Conservation (phyloP, 2,113 vertebrate genomes). For the Alces alces region DNA sequence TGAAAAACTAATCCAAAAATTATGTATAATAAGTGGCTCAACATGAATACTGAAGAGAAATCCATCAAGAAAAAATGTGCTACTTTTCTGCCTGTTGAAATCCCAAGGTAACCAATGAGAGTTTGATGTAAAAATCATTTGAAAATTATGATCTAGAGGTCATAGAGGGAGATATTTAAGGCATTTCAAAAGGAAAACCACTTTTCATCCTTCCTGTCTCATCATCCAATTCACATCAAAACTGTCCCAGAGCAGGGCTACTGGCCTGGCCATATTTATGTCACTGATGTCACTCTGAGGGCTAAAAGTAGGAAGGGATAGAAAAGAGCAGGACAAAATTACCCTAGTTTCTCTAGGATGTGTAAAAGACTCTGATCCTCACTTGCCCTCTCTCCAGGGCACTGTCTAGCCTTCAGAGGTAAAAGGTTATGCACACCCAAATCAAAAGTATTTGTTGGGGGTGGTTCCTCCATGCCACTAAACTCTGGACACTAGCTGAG, state of each 20-base stretch:
- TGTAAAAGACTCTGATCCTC: background rate
- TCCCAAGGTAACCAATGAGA: background rate
- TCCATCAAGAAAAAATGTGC: background rate
- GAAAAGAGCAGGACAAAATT: background rate
- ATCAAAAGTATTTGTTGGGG: background rate
- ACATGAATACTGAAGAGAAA: background rate
- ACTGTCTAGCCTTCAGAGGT: background rate
- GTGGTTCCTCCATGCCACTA: background rate
- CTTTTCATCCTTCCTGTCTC: background rate
- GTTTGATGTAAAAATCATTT: conserved; percentile 15
- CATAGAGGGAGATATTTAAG: background rate
- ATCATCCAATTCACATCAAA: background rate
- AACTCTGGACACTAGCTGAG: background rate
- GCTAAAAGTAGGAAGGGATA: background rate
- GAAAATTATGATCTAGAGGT: background rate
- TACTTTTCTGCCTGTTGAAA: background rate
- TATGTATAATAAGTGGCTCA: background rate
- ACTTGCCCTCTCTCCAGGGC: background rate
- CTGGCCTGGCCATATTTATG: background rate
- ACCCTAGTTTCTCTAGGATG: background rate
- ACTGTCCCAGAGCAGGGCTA: background rate
- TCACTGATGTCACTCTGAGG: background rate
- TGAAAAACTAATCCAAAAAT: background rate
- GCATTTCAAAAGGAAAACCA: conserved; percentile 8
- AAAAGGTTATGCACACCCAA: background rate